Base-by-base conservation (phyloP, 2,797 vertebrate genomes). In the Rhodeus uyekii region DNA sequence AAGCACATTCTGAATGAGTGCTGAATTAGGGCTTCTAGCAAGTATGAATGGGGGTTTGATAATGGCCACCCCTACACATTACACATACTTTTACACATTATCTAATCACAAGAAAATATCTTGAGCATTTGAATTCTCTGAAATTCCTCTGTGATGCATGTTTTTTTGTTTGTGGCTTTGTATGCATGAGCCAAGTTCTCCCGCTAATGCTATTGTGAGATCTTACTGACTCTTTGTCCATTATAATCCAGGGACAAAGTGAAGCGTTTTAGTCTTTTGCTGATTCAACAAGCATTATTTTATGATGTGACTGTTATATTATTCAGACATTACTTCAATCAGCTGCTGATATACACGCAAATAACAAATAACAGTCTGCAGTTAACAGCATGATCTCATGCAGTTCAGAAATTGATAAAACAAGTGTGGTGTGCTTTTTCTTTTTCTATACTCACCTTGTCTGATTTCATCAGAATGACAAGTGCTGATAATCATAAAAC, bases 41-140 rank as follows among this genome's bases (percentile, higher is more conserved):
- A 69, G 72, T 82, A 86, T 87, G 86, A 89, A 89, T 89, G 84
- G 78, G 29, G 64, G 38, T 27, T 76, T 83, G 64, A 85, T 77
- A 87, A 77, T 87, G 84, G 71, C 50, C 9, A 29, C 46, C 19
- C 76, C 42, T 55, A 48, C 44, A 74, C 39, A 32, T 55, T 38
- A 58, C 48, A 80, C 44, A 27, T 61, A 46, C 63, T 50, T 76
- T 63, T 55, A 53, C 73, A 86, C 80, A 82, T 89, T 82, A 87
- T 87, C 86, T 85, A 85, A 85, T 86, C 76, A 16, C 64, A 46
- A 27, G 82, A 61, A 83, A 87, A 87, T 81, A 29, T 63, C 46
- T 46, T 68, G n/a, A 34, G 12, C 16, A 14, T 27, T 53, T 14
- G 5, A 38, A 32, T 38, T 72, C 27, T 38, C 5, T 34, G 0